These are phyloP conservation scores for Xanthorhoe spadicearia DNA, from an alignment of 2,888 invertebrate species.

Conservation along the genomic window DNA sequence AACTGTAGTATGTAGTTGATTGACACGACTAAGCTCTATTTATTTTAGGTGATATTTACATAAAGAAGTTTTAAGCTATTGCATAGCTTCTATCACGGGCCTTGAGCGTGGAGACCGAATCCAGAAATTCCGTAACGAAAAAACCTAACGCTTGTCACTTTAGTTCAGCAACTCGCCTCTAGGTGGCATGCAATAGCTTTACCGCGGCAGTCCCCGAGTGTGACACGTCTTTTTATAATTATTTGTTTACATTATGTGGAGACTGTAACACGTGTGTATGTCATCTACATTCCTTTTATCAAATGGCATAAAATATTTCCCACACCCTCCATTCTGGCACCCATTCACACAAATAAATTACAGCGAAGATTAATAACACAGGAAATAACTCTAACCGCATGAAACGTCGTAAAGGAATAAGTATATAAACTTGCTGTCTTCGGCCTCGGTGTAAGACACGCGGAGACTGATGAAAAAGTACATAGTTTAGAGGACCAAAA, in stretches of 20 bases:
- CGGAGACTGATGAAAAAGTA: background rate
- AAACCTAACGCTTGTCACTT: too few relatives aligned
- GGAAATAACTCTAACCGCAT: constrained; percentile 29
- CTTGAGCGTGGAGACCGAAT: too few relatives aligned
- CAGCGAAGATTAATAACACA: constrained; percentile 20
- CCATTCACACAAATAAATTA: constrained; percentile 15
- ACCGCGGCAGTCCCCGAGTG: too few relatives aligned
- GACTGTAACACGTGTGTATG: background rate
- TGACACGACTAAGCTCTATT: too few relatives aligned
- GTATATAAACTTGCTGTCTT: constrained; percentile 33
- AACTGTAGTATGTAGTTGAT: too few relatives aligned
- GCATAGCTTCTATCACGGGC: too few relatives aligned
- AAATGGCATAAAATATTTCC: constrained; percentile 3
- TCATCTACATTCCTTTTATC: background rate
- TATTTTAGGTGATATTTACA: too few relatives aligned
- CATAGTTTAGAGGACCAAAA: constrained; percentile 14
- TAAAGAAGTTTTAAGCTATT: too few relatives aligned
- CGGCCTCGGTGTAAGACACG: background rate
- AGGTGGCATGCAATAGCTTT: too few relatives aligned
- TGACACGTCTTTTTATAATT: too few relatives aligned
- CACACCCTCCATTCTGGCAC: constrained; percentile 13
- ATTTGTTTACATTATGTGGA: background rate
- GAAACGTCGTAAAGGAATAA: constrained; percentile 33
- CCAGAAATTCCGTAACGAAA: too few relatives aligned
- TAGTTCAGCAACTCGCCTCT: too few relatives aligned